A percentile compares a stretch with the other conserved stretches of the same genome.
These are phyloP conservation scores for Nomada fabriciana DNA, from an alignment of 2,888 invertebrate genomes.

Conservation along the genomic window DNA sequence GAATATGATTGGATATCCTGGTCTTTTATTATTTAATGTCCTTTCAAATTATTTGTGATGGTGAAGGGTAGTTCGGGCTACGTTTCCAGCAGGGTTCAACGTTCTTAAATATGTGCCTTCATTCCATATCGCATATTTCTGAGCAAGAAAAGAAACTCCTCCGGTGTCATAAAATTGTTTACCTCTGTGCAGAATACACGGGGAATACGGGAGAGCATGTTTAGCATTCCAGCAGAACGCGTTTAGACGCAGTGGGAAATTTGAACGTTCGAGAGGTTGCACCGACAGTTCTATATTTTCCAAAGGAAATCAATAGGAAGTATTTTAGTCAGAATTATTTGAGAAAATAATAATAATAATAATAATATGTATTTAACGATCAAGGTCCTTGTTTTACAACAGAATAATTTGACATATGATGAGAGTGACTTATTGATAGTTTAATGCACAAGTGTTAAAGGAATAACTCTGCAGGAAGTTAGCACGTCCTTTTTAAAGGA, in stretches of 20 bases:
- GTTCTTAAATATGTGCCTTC: background rate
- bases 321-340: background rate
- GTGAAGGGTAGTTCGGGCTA: background rate
- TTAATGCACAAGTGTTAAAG: no score
- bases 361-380: no score
- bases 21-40: no score
- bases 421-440: no score
- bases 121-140: background rate
- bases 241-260: slow-evolving; percentile 3
- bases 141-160: background rate
- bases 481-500: no score
- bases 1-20: background rate
- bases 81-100: no score
- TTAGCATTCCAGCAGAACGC: slow-evolving; percentile 15
- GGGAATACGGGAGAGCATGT: slow-evolving; percentile 6
- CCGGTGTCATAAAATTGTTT: slow-evolving; percentile 10
- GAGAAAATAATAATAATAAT: no score
- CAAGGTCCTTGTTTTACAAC: no score
- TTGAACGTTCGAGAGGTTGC: slow-evolving; percentile 1
- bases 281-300: slow-evolving; percentile 4
- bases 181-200: background rate
- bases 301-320: background rate
- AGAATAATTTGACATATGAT: no score
- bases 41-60: no score
- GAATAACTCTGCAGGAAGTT: no score